Conservation (phyloP, 2,113 vertebrate species). For the Passerina amoena region DNA sequence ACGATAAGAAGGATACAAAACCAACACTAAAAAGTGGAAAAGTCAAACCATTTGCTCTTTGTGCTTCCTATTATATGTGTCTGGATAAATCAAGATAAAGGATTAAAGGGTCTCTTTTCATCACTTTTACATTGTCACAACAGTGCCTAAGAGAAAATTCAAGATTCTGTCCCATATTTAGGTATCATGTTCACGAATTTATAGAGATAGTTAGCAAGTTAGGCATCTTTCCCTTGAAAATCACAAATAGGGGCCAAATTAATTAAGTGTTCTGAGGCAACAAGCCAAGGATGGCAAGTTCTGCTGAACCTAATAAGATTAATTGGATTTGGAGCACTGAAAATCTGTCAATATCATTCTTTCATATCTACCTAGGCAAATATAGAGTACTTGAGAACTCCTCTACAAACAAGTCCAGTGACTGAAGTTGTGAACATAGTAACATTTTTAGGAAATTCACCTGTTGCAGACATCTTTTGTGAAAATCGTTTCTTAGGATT, state of each 20-base stretch:
- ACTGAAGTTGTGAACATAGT: background rate
- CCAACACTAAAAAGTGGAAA: background rate
- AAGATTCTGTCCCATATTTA: background rate
- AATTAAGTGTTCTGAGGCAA: slow-evolving; percentile 44
- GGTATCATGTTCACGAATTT: background rate
- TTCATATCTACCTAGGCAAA: background rate
- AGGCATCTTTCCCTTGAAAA: slow-evolving; percentile 20
- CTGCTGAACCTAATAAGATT: background rate
- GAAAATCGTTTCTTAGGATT: no score
- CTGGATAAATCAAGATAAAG: background rate
- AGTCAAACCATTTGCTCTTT: background rate
- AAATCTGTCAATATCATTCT: background rate
- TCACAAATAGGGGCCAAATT: background rate
- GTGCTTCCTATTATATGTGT: background rate
- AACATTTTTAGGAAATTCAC: background rate
- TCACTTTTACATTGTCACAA: background rate
- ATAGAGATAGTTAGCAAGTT: slow-evolving; percentile 26
- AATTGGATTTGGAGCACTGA: background rate
- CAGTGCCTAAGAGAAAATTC: background rate
- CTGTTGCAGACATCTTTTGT: no score
- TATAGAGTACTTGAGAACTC: background rate
- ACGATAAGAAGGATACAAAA: background rate
- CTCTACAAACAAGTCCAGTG: background rate
- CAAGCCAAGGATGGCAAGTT: background rate
- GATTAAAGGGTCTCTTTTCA: background rate